Conservation (phyloP, 2,888 invertebrate genomes). For the Chymomyza fuscimana region DNA sequence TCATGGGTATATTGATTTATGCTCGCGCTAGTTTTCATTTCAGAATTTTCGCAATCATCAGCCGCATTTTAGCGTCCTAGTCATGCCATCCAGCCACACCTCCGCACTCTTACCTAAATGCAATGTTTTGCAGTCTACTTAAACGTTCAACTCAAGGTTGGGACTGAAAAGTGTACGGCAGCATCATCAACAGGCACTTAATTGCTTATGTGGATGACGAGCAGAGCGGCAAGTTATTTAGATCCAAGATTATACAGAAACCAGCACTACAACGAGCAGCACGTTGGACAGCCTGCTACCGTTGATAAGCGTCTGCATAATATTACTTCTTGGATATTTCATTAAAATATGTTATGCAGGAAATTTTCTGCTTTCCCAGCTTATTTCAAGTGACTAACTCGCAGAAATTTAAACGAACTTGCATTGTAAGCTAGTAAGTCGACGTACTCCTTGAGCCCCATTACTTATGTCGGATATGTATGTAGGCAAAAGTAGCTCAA, state of each 20-base stretch:
- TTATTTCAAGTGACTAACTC: not conserved
- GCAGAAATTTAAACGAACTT: not conserved
- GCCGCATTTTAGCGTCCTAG: conserved; percentile 28
- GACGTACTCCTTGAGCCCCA: not conserved
- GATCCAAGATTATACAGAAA: not conserved
- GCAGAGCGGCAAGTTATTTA: not conserved
- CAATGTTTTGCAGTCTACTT: conserved; percentile 44
- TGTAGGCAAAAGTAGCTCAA: not conserved
- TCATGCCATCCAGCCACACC: not conserved
- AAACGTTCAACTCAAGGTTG: conserved; percentile 51
- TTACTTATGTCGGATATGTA: not conserved
- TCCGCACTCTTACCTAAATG: conserved; percentile 38
- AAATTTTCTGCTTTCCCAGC: not conserved
- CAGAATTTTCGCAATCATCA: conserved; percentile 47
- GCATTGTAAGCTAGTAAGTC: not conserved
- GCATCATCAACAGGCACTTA: conserved; percentile 57
- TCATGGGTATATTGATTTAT: conserved; percentile 60
- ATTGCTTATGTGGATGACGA: conserved; percentile 25
- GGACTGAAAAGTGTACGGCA: conserved; percentile 31
- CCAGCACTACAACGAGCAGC: not conserved
- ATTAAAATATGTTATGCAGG: conserved; percentile 33
- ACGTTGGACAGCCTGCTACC: conserved; percentile 1
- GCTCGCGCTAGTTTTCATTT: conserved; percentile 55
- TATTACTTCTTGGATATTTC: conserved; percentile 25
- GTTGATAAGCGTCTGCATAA: conserved; percentile 17